Conservation (phyloP, 2,888 invertebrate genomes). For the Caenorhabditis angaria region DNA sequence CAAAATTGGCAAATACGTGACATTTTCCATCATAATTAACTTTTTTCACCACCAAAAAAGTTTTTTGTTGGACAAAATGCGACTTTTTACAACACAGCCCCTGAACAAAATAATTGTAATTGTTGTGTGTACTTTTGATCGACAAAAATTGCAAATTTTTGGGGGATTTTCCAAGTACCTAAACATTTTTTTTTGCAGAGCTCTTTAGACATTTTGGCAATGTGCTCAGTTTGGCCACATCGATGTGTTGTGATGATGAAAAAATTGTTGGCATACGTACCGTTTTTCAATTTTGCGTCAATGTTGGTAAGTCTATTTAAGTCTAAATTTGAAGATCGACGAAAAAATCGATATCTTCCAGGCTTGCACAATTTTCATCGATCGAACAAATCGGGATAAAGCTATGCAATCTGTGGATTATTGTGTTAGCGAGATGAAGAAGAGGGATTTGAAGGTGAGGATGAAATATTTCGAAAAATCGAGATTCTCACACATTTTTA, state of each 20-base stretch:
- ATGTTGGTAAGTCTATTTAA: slow-evolving; percentile 43
- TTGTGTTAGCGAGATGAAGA: slow-evolving; percentile 45
- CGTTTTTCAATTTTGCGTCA: slow-evolving; percentile 58
- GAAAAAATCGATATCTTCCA: slow-evolving; percentile 17
- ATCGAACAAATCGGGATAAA: slow-evolving; percentile 56
- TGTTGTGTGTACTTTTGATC: background rate
- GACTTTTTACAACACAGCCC: background rate
- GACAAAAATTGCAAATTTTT: background rate
- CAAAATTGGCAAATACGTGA: too few species aligned
- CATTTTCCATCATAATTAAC: too few species aligned
- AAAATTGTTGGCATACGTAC: slow-evolving; percentile 50
- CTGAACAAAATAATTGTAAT: too few species aligned
- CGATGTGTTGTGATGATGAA: slow-evolving; percentile 62
- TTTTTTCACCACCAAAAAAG: too few species aligned
- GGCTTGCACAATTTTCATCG: slow-evolving; percentile 55
- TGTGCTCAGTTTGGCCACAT: slow-evolving; percentile 57
- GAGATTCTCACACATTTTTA: too few species aligned
- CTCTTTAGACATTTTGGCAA: slow-evolving; percentile 57
- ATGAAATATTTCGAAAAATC: slow-evolving; percentile 8
- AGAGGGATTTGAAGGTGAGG: slow-evolving; percentile 43
- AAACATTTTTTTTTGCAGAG: slow-evolving; percentile 48
- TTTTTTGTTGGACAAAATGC: background rate
- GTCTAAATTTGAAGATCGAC: background rate
- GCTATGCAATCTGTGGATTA: slow-evolving; percentile 53
- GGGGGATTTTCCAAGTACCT: background rate